These are phyloP conservation scores for Bubo bubo DNA, from an alignment of 2,113 vertebrate species.

Conservation along the genomic window DNA sequence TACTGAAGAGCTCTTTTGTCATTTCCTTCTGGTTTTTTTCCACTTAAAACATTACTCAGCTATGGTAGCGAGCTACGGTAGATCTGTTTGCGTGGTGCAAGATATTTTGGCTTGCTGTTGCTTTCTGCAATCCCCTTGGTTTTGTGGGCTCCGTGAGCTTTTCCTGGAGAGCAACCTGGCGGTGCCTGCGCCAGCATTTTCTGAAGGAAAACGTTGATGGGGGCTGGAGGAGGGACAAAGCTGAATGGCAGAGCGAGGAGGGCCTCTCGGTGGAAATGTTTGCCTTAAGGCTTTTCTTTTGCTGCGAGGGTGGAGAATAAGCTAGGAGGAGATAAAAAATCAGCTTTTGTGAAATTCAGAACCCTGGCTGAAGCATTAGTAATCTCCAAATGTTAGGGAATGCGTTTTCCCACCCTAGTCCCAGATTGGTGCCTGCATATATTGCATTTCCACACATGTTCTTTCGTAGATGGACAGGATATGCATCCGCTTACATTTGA, in stretches of 20 bases:
- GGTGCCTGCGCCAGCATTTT: not conserved
- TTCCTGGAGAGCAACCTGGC: not conserved
- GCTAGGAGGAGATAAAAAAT: not conserved
- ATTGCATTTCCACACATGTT: not conserved
- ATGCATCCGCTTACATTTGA: not conserved
- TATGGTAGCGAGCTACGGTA: accelerated
- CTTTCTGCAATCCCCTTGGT: not conserved
- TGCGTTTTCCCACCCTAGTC: not conserved
- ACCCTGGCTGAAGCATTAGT: conserved; percentile 12
- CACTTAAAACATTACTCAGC: not conserved
- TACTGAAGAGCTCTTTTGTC: not conserved
- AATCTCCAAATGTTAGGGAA: conserved; percentile 22
- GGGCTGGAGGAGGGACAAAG: not conserved
- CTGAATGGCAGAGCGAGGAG: not conserved
- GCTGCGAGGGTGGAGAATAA: not conserved
- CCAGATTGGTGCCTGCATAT: not conserved
- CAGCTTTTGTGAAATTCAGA: conserved; percentile 1
- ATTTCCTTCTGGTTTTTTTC: not conserved
- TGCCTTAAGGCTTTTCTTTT: conserved; percentile 30
- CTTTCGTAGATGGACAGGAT: not conserved
- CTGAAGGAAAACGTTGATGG: accelerated
- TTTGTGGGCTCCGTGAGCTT: not conserved
- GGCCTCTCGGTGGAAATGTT: not conserved
- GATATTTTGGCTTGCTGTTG: not conserved
- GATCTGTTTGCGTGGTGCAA: not conserved